phyloP scores from a whole-genome alignment of 2,888 invertebrate genomes.

The Drymonia ruficornis region DNA sequence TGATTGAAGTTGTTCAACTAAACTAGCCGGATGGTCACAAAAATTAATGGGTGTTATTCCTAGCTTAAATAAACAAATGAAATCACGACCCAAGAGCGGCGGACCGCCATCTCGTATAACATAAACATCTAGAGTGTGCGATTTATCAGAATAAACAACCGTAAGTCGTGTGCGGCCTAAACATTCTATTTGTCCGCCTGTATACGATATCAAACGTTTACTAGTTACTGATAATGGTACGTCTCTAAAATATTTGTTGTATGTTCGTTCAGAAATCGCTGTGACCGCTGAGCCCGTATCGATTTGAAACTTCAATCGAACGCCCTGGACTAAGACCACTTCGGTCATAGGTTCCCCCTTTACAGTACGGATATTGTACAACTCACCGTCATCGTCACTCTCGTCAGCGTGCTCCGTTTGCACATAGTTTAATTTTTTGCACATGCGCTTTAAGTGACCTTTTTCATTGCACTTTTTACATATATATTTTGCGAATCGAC shows the following conservation, averaged over 20 bases:
- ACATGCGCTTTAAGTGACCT: constrained; percentile 2
- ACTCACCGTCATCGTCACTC: constrained; percentile 9
- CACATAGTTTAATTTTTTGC: constrained; percentile 4
- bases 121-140: constrained; percentile 18
- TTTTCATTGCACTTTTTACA: constrained; percentile 6
- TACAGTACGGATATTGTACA: constrained; percentile 5
- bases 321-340: not conserved
- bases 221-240: constrained; percentile 20
- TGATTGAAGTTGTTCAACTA: constrained; percentile 5
- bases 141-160: constrained; percentile 5
- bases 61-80: constrained; percentile 25
- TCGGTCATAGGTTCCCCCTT: constrained; percentile 12
- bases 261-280: constrained; percentile 19
- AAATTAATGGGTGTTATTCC: constrained; percentile 17
- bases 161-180: constrained; percentile 18
- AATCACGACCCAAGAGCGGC: constrained; percentile 30
- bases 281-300: constrained; percentile 23
- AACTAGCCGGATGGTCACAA: not conserved
- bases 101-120: constrained; percentile 32
- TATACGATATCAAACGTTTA: constrained; percentile 22
- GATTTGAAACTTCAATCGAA: constrained; percentile 4
- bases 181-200: constrained; percentile 20
- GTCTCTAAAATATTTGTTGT: constrained; percentile 19
- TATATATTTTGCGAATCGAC: constrained; percentile 26
- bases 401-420: not conserved